These are phyloP conservation scores for Netelia melanura DNA, from an alignment of 2,888 invertebrate species.

Conservation along the genomic window DNA sequence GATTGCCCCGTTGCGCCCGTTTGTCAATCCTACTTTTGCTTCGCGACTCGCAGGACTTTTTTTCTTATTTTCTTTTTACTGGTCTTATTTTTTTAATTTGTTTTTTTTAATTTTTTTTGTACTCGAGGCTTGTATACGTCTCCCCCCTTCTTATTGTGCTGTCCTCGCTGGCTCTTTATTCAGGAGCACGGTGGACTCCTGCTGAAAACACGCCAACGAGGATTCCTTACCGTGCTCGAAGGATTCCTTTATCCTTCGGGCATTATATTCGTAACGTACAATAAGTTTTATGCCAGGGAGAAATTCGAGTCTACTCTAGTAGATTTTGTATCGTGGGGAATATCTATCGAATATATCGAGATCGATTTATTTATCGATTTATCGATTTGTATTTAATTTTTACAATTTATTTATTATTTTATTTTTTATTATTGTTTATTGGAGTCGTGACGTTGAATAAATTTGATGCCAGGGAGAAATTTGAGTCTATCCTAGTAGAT, in stretches of 20 bases:
- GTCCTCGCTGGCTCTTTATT: slow-evolving; percentile 47
- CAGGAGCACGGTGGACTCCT: slow-evolving; percentile 17
- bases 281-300: slow-evolving; percentile 25
- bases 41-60: not conserved
- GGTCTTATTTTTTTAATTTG: not conserved
- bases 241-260: not conserved
- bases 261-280: slow-evolving; percentile 38
- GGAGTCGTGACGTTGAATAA: not conserved
- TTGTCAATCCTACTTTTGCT: slow-evolving; percentile 46
- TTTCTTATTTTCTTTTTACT: no score
- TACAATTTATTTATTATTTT: not conserved
- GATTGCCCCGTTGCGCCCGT: slow-evolving; percentile 52
- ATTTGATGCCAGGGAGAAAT: not conserved
- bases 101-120: not conserved
- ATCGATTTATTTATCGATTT: no score
- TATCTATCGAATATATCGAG: not conserved
- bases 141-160: slow-evolving; percentile 38
- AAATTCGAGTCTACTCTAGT: not conserved
- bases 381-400: not conserved
- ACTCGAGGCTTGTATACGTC: slow-evolving; percentile 8
- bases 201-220: slow-evolving; percentile 4
- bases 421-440: not conserved
- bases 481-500: not conserved
- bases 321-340: no score
- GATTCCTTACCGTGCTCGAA: slow-evolving; percentile 4